phyloP scores from a whole-genome alignment of 2,113 vertebrate genomes.

The Misgurnus mizolepis region DNA sequence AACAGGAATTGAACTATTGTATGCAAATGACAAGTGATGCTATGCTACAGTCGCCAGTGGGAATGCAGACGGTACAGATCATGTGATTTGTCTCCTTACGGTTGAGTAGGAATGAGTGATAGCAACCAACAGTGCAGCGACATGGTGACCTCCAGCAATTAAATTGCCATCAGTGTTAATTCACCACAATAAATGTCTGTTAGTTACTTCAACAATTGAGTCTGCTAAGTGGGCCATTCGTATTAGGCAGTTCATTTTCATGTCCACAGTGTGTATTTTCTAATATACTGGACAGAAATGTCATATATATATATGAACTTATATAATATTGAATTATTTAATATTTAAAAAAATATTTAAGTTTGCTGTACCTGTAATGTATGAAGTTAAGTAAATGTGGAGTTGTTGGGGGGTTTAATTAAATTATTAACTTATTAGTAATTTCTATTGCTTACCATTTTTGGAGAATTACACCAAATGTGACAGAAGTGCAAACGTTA shows the following conservation, averaged over 20 bases:
- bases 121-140: not conserved
- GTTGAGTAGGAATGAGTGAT: not conserved
- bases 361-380: too few species aligned
- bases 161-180: not conserved
- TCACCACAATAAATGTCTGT: constrained; percentile 10
- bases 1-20: not conserved
- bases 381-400: too few species aligned
- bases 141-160: not conserved
- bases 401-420: too few species aligned
- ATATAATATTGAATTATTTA: too few species aligned
- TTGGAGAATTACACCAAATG: too few species aligned
- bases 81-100: not conserved
- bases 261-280: not conserved
- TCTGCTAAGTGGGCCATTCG: not conserved
- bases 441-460: too few species aligned
- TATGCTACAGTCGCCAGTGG: not conserved
- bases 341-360: too few species aligned
- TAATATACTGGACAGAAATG: too few species aligned
- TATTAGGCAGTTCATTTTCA: not conserved
- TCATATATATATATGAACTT: too few species aligned
- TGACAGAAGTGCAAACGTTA: too few species aligned
- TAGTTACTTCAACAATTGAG: not conserved
- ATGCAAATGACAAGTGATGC: not conserved
- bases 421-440: too few species aligned
- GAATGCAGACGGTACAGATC: not conserved